These are phyloP conservation scores for Taenaris catops DNA, from an alignment of 2,888 invertebrate species.

Conservation along the genomic window DNA sequence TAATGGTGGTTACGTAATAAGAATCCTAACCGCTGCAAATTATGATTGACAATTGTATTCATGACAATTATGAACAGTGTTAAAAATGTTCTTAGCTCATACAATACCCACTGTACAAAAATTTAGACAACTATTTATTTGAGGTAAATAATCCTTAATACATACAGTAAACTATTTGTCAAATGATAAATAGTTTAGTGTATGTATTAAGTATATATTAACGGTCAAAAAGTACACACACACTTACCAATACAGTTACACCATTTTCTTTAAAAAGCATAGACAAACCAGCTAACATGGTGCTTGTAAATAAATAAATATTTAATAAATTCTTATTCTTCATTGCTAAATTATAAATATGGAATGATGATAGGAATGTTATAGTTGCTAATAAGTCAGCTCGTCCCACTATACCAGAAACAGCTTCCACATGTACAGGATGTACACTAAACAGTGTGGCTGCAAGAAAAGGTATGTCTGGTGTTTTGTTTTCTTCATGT, in stretches of 20 bases:
- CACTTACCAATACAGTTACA: slow-evolving; percentile 90
- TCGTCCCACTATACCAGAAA: slow-evolving; percentile 94
- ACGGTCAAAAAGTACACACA: too few species aligned
- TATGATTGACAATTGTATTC: too few species aligned
- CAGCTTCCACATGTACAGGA: slow-evolving; percentile 96
- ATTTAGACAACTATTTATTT: too few species aligned
- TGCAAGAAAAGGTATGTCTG: slow-evolving; percentile 81
- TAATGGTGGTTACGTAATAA: too few species aligned
- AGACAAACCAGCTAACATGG: slow-evolving; percentile 79
- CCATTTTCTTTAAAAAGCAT: slow-evolving; percentile 97
- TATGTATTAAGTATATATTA: too few species aligned
- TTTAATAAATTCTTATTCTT: slow-evolving; percentile 26
- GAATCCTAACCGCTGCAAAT: too few species aligned
- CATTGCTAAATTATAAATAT: slow-evolving; percentile 78
- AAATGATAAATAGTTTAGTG: too few species aligned
- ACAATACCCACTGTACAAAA: too few species aligned
- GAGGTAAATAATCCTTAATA: too few species aligned
- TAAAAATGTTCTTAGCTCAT: too few species aligned
- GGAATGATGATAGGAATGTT: slow-evolving; percentile 85
- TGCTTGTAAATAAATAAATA: slow-evolving; percentile 40
- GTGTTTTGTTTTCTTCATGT: slow-evolving; percentile 23
- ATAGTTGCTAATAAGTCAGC: slow-evolving; percentile 93
- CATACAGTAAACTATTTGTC: too few species aligned
- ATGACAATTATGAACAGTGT: too few species aligned
- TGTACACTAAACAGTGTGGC: slow-evolving; percentile 92